phyloP scores from a whole-genome alignment of 2,888 invertebrate species.

The Lasioglossum zephyrum region DNA sequence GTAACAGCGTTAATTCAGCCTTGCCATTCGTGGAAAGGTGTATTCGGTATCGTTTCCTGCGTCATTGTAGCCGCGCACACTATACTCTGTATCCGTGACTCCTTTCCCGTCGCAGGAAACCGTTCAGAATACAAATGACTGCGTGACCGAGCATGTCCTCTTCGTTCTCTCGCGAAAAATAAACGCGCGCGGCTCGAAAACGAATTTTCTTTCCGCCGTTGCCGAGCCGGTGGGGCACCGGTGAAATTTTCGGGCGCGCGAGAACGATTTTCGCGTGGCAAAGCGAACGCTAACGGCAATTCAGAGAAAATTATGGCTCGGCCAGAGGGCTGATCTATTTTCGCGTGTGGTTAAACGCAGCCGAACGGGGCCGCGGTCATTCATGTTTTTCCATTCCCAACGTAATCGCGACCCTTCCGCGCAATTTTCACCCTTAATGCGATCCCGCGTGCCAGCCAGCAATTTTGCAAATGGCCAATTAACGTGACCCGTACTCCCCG shows the following conservation, averaged over 20 bases:
- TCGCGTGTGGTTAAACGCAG: constrained; percentile 35
- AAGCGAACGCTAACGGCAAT: constrained; percentile 13
- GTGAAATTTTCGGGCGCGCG: background rate
- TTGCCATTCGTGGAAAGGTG: constrained; percentile 25
- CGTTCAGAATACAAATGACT: background rate
- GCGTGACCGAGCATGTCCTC: background rate
- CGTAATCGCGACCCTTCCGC: constrained; percentile 34
- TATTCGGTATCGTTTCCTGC: constrained; percentile 41
- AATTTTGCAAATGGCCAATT: constrained; percentile 37
- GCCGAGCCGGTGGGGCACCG: background rate
- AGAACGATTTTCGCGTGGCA: constrained; percentile 17
- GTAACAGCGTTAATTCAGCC: constrained; percentile 18
- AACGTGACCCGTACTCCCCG: constrained; percentile 12
- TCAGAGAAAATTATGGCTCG: constrained; percentile 18
- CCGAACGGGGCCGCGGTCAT: constrained; percentile 33
- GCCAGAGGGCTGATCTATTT: constrained; percentile 40
- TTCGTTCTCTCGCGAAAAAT: background rate
- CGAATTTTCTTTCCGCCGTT: background rate
- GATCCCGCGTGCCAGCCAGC: constrained; percentile 27
- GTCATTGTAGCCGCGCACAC: constrained; percentile 4
- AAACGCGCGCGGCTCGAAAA: background rate
- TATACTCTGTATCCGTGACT: background rate
- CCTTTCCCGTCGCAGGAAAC: constrained; percentile 5
- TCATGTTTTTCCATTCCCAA: constrained; percentile 38
- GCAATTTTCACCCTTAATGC: constrained; percentile 46